Conservation (phyloP, 2,888 invertebrate genomes). For the Synanthedon vespiformis region DNA sequence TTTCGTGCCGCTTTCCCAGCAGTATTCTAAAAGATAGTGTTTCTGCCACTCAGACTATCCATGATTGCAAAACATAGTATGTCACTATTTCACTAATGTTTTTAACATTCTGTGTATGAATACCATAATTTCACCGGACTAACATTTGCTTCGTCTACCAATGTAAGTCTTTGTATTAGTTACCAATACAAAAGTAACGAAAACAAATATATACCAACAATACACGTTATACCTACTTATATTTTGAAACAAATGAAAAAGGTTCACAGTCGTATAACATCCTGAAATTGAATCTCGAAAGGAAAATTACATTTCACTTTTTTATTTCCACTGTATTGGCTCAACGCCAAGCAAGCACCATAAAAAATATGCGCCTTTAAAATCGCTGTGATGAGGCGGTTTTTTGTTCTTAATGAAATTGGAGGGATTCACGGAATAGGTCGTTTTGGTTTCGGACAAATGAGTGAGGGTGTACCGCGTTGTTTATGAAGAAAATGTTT, state of each 20-base stretch:
- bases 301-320: slow-evolving; percentile 18
- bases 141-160: too few species aligned
- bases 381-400: slow-evolving; percentile 17
- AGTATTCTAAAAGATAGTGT: too few species aligned
- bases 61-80: too few species aligned
- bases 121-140: too few species aligned
- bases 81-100: too few species aligned
- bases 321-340: slow-evolving; percentile 19
- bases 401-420: slow-evolving; percentile 21
- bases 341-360: slow-evolving; percentile 10
- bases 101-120: too few species aligned
- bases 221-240: neutral
- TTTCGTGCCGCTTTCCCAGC: too few species aligned
- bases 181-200: too few species aligned
- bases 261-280: slow-evolving; percentile 15
- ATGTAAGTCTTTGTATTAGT: too few species aligned
- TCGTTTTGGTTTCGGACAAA: slow-evolving; percentile 16
- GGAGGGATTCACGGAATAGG: slow-evolving; percentile 12
- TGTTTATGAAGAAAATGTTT: slow-evolving; percentile 3
- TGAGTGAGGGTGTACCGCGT: slow-evolving; percentile 7
- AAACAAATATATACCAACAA: too few species aligned
- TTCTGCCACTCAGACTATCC: too few species aligned
- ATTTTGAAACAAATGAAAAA: slow-evolving; percentile 9
- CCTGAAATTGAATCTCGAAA: slow-evolving; percentile 16
- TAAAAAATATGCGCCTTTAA: slow-evolving; percentile 23